These are phyloP conservation scores for Pseudopleuronectes americanus DNA, from an alignment of 2,797 vertebrate species.

Conservation along the genomic window DNA sequence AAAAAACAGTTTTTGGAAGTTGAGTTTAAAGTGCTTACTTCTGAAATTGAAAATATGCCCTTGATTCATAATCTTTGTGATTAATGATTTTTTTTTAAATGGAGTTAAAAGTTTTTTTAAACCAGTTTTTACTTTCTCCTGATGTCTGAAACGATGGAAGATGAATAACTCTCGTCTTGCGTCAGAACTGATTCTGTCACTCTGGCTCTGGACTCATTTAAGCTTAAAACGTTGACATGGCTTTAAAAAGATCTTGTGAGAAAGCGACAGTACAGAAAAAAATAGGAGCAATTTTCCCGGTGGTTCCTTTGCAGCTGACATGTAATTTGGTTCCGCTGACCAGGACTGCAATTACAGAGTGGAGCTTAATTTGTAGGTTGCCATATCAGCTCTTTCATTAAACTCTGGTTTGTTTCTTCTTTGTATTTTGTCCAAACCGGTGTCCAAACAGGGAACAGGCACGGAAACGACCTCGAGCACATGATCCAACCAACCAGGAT, in stretches of 20 bases:
- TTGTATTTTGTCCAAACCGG: constrained; percentile 33
- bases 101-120: constrained; percentile 8
- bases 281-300: neutral
- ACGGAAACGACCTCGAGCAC: neutral
- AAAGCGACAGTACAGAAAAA: too few relatives aligned
- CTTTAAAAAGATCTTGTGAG: neutral
- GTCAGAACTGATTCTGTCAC: constrained; percentile 12
- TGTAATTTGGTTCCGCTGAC: neutral
- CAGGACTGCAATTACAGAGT: constrained; percentile 35
- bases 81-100: too few relatives aligned
- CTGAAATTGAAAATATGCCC: too few relatives aligned
- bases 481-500: constrained; percentile 50
- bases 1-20: too few relatives aligned
- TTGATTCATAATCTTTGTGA: too few relatives aligned
- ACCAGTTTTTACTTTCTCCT: constrained; percentile 11
- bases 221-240: too few relatives aligned
- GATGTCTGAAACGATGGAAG: constrained; percentile 23
- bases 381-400: constrained; percentile 52
- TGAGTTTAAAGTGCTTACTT: too few relatives aligned
- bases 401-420: constrained; percentile 31
- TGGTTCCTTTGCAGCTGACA: neutral
- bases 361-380: constrained; percentile 51
- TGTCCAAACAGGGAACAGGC: neutral
- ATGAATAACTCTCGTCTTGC: constrained; percentile 29
- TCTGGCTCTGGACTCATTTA: constrained; percentile 24